These are phyloP conservation scores for Gymnocephalus cernua DNA, from an alignment of 2,113 vertebrate genomes.

Conservation along the genomic window DNA sequence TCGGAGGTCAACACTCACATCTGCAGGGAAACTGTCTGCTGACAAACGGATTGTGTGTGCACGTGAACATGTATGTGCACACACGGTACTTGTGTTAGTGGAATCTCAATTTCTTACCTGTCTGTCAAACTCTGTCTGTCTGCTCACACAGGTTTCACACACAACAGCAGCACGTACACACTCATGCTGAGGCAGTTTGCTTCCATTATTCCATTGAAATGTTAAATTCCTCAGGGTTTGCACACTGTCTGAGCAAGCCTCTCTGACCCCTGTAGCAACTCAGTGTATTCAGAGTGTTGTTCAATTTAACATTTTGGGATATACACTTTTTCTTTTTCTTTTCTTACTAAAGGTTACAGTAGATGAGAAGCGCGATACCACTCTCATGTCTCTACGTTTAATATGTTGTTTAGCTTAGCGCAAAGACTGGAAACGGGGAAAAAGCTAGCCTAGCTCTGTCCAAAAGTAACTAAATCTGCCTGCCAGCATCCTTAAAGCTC, in stretches of 20 bases:
- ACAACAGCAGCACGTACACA: slow-evolving; percentile 1
- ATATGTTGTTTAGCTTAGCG: too few relatives aligned
- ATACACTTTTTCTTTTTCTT: too few relatives aligned
- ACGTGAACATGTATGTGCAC: slow-evolving; percentile 5
- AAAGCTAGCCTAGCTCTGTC: too few relatives aligned
- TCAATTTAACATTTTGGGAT: too few relatives aligned
- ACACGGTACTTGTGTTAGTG: neutral
- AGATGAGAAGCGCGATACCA: too few relatives aligned
- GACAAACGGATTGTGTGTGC: slow-evolving; percentile 24
- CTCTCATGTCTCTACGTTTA: too few relatives aligned
- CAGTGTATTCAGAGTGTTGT: neutral
- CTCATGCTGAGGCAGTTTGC: slow-evolving; percentile 8
- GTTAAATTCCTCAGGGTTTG: slow-evolving; percentile 56
- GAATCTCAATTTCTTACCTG: neutral
- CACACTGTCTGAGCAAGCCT: slow-evolving; percentile 4
- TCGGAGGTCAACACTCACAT: slow-evolving; percentile 23
- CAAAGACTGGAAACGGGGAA: too few relatives aligned
- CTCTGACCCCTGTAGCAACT: neutral
- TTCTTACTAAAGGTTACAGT: too few relatives aligned
- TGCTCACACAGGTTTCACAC: slow-evolving; percentile 15
- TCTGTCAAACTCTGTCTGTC: slow-evolving; percentile 18
- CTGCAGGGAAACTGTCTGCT: slow-evolving; percentile 7
- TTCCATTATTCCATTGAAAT: slow-evolving; percentile 25
- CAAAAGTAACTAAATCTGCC: too few relatives aligned
- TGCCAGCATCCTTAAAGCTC: too few relatives aligned